Evolutionary conservation across 92 coral and sea anemone genomes (phyloP).

Genomic region (Parazoanthus darwini): DNA sequence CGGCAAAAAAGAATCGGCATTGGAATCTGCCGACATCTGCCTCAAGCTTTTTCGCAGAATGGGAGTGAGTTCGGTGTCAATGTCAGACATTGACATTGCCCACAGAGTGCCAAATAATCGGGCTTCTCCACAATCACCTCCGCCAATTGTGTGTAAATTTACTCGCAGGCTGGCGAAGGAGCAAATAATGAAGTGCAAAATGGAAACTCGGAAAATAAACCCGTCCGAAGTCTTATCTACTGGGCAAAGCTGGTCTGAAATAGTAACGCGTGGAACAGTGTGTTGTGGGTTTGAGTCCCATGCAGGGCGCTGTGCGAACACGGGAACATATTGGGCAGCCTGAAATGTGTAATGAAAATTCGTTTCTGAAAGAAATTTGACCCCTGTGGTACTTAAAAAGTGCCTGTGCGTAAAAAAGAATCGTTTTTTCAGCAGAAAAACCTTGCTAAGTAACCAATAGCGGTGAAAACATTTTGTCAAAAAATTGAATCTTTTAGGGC

Average conservation of each 20-base stretch:
- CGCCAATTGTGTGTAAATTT: slow-evolving; percentile 52
- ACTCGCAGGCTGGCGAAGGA: slow-evolving; percentile 49
- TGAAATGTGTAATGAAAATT: background rate
- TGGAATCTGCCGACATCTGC: slow-evolving; percentile 49
- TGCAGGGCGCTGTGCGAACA: no score
- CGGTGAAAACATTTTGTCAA: no score
- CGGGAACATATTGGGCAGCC: background rate
- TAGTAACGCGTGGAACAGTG: background rate
- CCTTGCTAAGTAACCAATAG: background rate
- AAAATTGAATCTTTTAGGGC: no score
- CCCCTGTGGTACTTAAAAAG: background rate
- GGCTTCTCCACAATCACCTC: slow-evolving; percentile 35
- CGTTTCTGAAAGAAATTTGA: slow-evolving; percentile 1
- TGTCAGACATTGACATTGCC: slow-evolving; percentile 40
- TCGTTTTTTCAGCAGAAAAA: background rate
- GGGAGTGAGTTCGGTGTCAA: slow-evolving; percentile 9
- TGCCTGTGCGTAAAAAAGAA: background rate
- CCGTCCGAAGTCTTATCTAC: slow-evolving; percentile 14
- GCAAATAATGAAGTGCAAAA: slow-evolving; percentile 45
- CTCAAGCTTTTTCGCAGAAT: slow-evolving; percentile 42
- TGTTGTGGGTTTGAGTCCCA: background rate
- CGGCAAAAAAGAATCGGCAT: slow-evolving; percentile 45
- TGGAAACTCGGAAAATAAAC: slow-evolving; percentile 42
- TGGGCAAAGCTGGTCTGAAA: slow-evolving; percentile 38
- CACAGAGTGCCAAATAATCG: slow-evolving; percentile 48